Conservation (phyloP, 53 echinoderm and acorn worm species). For the Echinometra lucunter region DNA sequence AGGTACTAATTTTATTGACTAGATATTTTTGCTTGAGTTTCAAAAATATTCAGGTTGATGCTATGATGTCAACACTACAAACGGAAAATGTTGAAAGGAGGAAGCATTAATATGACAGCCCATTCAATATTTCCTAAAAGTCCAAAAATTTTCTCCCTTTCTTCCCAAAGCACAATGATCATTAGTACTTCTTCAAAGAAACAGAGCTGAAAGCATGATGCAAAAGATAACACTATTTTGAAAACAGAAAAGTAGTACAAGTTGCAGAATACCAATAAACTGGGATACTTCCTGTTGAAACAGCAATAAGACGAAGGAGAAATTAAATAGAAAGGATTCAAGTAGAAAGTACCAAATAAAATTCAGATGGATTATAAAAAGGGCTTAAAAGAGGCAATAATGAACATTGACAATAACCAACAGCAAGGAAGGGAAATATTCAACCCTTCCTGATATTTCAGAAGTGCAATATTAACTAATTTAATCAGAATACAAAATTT, state of each 20-base stretch:
- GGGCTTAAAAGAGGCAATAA: not conserved
- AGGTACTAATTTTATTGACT: not conserved
- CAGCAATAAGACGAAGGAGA: not conserved
- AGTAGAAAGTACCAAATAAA: not conserved
- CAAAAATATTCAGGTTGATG: too few relatives aligned
- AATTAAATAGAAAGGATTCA: not conserved
- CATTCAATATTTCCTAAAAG: not conserved
- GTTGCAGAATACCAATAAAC: slow-evolving; percentile 8
- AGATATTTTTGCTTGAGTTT: not conserved
- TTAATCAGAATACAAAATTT: not conserved
- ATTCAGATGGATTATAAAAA: not conserved
- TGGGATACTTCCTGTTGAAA: not conserved
- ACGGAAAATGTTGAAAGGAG: not conserved
- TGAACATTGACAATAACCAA: not conserved
- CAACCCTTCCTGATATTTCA: not conserved
- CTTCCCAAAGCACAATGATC: not conserved
- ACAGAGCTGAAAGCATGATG: not conserved
- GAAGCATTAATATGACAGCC: not conserved
- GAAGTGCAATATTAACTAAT: slow-evolving; percentile 1
- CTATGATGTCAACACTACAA: not conserved
- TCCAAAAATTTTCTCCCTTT: not conserved
- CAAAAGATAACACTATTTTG: slow-evolving; percentile 6
- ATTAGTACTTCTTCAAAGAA: not conserved
- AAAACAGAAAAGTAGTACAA: not conserved
- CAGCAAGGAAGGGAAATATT: not conserved